Conservation (phyloP, 2,888 invertebrate genomes). For the Tetragnatha montana region DNA sequence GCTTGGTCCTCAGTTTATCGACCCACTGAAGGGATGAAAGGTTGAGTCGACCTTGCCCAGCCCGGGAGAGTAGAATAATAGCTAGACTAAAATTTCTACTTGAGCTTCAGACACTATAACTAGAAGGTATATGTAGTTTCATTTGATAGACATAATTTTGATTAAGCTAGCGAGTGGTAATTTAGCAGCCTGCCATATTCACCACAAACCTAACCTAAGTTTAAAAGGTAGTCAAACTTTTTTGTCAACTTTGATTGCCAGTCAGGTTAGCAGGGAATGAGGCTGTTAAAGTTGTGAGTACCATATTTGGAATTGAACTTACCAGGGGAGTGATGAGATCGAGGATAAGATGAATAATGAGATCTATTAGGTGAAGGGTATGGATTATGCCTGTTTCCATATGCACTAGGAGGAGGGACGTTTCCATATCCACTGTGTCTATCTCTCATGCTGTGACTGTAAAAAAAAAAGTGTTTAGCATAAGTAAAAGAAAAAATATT, state of each 20-base stretch:
- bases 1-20: no score
- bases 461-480: not conserved
- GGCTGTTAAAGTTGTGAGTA: not conserved
- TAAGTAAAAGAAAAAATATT: no score
- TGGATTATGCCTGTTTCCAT: conserved; percentile 18
- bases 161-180: no score
- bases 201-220: not conserved
- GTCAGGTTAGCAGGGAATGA: no score
- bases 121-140: no score
- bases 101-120: no score
- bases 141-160: no score
- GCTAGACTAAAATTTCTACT: no score
- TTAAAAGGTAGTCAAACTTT: not conserved
- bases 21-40: no score
- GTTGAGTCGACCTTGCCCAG: no score
- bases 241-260: not conserved
- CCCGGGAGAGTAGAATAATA: no score
- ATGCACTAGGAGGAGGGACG: conserved; percentile 55
- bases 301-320: not conserved
- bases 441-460: conserved; percentile 33
- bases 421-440: conserved; percentile 49
- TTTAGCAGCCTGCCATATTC: no score
- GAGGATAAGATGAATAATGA: not conserved
- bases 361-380: not conserved
- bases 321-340: conserved; percentile 29